These are phyloP conservation scores for Hormaphis cornu DNA, from an alignment of 1,140 invertebrate species.

Conservation along the genomic window DNA sequence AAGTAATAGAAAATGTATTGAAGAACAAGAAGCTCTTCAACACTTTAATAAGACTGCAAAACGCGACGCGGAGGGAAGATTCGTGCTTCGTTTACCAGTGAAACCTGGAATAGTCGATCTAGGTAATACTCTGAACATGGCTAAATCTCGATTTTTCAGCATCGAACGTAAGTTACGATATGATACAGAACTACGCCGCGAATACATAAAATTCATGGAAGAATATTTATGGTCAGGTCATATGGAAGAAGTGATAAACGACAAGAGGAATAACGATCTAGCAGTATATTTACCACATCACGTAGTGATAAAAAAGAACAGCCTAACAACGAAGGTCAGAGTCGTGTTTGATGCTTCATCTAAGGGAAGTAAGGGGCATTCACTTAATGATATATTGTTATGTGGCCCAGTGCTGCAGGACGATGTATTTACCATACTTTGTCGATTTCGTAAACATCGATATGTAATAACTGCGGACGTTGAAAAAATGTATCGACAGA, in stretches of 20 bases:
- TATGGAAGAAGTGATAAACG: constrained; percentile 33
- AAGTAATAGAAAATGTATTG: neutral
- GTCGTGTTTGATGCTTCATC: constrained; percentile 42
- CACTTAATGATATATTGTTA: constrained; percentile 38
- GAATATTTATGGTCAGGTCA: constrained; percentile 37
- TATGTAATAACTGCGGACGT: constrained; percentile 42
- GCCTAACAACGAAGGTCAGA: constrained; percentile 34
- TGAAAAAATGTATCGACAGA: constrained; percentile 44
- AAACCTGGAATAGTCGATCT: neutral
- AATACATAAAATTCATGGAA: constrained; percentile 38
- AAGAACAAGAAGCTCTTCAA: neutral
- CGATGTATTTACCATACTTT: constrained; percentile 40
- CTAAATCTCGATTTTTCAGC: neutral
- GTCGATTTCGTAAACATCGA: constrained; percentile 40
- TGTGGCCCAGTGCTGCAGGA: constrained; percentile 41
- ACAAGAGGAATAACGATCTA: neutral
- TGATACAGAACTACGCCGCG: neutral
- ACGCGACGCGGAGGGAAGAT: neutral
- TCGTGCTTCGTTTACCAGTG: neutral
- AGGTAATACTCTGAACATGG: neutral
- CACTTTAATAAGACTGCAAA: too few relatives aligned
- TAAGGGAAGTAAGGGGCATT: constrained; percentile 35
- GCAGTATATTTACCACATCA: constrained; percentile 38
- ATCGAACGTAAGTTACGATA: neutral
- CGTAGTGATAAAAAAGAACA: constrained; percentile 35